Conservation (phyloP, 2,797 vertebrate species). For the Artibeus jamaicensis region DNA sequence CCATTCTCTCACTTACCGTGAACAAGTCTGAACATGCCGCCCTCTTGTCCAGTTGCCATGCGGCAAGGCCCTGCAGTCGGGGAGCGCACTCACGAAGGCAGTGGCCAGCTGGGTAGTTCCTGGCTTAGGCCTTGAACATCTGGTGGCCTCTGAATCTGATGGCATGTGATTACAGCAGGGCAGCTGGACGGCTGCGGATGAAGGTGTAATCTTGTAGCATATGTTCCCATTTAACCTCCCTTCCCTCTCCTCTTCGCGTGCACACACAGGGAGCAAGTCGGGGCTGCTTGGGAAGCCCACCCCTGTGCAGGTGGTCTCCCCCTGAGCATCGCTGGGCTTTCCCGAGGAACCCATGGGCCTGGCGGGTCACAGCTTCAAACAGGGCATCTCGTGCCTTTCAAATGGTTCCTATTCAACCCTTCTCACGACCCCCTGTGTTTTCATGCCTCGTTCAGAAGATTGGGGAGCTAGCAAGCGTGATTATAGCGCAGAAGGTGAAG, state of each 20-base stretch:
- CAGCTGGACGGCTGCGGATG: conserved; percentile 87
- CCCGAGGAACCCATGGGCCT: neutral
- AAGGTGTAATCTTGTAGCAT: conserved; percentile 84
- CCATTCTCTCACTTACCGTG: neutral
- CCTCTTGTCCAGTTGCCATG: conserved; percentile 60
- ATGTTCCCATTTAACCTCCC: conserved; percentile 81
- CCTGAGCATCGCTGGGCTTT: neutral
- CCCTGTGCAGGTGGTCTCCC: rapidly evolving
- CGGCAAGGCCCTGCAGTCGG: conserved; percentile 58
- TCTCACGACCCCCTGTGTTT: neutral
- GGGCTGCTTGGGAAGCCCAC: neutral
- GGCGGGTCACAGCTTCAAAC: neutral
- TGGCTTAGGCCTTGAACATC: conserved; percentile 87
- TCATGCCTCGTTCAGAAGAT: no score
- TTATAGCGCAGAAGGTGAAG: rapidly evolving
- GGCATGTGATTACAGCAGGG: conserved; percentile 87
- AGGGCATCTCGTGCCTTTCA: neutral
- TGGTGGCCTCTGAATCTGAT: conserved; percentile 86
- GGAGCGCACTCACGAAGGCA: conserved; percentile 80
- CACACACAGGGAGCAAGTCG: conserved; percentile 56
- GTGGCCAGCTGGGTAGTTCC: conserved; percentile 87
- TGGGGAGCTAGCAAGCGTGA: neutral
- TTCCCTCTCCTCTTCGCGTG: neutral
- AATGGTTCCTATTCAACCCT: neutral
- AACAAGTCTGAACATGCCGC: conserved; percentile 47